A percentile compares a stretch with the other conserved stretches of the same genome.
These are phyloP conservation scores for Meleagris gallopavo DNA, from an alignment of 2,113 vertebrate genomes.

Conservation along the genomic window DNA sequence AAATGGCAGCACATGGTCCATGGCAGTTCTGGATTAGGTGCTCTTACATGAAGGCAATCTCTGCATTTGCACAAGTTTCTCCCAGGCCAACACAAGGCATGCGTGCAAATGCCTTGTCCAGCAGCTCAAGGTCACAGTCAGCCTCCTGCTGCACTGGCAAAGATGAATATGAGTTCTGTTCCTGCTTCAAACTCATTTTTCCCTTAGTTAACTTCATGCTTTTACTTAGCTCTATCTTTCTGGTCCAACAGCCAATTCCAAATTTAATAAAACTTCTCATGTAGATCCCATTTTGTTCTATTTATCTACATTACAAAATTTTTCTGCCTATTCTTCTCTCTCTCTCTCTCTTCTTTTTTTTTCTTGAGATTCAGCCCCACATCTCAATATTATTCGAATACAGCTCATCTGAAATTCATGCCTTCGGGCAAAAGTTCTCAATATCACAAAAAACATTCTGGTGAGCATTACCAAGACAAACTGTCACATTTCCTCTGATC, in stretches of 20 bases:
- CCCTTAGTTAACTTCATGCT: conserved; percentile 49
- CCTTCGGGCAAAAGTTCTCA: background rate
- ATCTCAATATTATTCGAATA: background rate
- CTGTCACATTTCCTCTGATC: background rate
- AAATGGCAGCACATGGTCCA: accelerated
- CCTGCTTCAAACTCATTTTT: conserved; percentile 33
- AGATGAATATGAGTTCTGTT: conserved; percentile 35
- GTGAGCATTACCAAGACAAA: background rate
- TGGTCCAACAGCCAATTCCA: conserved; percentile 21
- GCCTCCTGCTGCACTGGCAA: background rate
- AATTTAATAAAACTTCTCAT: conserved; percentile 49
- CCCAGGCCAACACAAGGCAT: accelerated
- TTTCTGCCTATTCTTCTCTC: background rate
- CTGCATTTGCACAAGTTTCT: background rate
- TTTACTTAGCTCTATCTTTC: conserved; percentile 52
- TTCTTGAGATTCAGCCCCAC: background rate
- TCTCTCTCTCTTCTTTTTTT: background rate
- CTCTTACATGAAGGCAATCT: background rate
- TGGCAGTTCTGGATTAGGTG: background rate
- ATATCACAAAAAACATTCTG: background rate
- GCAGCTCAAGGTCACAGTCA: conserved; percentile 49
- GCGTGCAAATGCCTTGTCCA: background rate
- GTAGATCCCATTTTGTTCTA: conserved; percentile 34
- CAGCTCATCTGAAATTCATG: background rate
- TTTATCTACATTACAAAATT: conserved; percentile 30